Percentiles rank a stretch among this genome's conserved stretches.
Conservation (phyloP, 2,797 vertebrate species). For the Columba guinea region DNA sequence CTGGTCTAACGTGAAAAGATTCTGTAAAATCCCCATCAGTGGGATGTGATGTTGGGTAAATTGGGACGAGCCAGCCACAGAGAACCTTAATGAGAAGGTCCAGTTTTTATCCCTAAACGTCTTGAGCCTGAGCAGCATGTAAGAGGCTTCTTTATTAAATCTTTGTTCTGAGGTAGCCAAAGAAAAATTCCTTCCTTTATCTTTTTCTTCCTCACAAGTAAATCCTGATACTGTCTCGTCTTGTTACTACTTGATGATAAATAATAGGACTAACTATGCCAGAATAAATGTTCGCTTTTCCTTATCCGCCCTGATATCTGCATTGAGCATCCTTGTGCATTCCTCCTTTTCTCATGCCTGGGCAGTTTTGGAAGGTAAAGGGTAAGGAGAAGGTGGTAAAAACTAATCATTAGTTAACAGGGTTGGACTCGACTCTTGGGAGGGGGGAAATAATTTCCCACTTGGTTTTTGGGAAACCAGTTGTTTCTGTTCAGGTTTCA, state of each 20-base stretch:
- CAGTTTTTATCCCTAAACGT: background rate
- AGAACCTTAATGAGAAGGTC: background rate
- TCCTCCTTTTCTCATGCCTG: background rate
- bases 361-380: background rate
- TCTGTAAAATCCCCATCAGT: background rate
- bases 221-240: background rate
- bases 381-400: background rate
- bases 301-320: background rate
- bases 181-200: background rate
- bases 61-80: background rate
- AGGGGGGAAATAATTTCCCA: background rate
- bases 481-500: background rate
- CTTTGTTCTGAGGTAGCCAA: background rate
- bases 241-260: background rate
- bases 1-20: background rate
- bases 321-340: rapidly evolving
- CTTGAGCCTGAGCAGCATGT: background rate
- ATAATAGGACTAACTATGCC: background rate
- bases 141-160: background rate
- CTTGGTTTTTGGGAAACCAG: background rate
- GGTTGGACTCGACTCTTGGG: background rate
- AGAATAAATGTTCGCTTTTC: background rate
- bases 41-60: background rate
- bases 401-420: background rate
- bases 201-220: background rate